Evolutionary conservation across 2,113 vertebrate species (phyloP), one percentile per base, ranked within the genome.

Genomic region (Callopanchax toddi): DNA sequence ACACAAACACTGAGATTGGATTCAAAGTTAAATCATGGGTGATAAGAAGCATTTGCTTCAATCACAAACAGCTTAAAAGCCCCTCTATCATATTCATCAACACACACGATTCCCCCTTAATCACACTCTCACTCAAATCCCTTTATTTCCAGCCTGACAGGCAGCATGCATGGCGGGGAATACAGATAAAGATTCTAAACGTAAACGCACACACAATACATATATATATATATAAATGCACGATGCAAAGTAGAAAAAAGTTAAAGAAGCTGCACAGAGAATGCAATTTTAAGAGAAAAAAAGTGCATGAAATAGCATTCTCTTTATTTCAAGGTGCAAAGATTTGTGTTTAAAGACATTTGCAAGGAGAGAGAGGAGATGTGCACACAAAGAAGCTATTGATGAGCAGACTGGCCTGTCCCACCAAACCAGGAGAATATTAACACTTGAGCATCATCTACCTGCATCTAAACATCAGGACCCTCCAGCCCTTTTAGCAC

Each of bases 341-440:
- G 26, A 73, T 57, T 25, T 78, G 50, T 44, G 61, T 55, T 73
- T 58, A 53, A 29, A 36, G 65, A 67, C 52, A 56, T 11, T 53
- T 58, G 63, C 55, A 67, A 40, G 52, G 44, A 54, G 57, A 44
- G 51, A 39, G 70, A 71, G 61, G 65, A 74, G 51, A 74, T 43
- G 68, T 40, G 76, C 65, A 76, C 71, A 90, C 86, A 90, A 82
- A 86, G 88, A 78, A 56, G 80, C 85, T 77, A 89, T 89, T 90
- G 86, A 90, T 86, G 58, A 82, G 68, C 32, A 57, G 51, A 79
- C 65, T 75, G 22, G 60, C 75, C 22, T 54, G 51, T 77, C 61
- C 76, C 65, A 71, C 67, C 48, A 49, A 77, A 72, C 2, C 37
- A 71, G 71, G 26, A 36, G 73, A 82, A 83, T 71, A 68, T 82